phyloP scores from a whole-genome alignment of 2,888 invertebrate genomes.

The Chaetogeoica ovagalla region DNA sequence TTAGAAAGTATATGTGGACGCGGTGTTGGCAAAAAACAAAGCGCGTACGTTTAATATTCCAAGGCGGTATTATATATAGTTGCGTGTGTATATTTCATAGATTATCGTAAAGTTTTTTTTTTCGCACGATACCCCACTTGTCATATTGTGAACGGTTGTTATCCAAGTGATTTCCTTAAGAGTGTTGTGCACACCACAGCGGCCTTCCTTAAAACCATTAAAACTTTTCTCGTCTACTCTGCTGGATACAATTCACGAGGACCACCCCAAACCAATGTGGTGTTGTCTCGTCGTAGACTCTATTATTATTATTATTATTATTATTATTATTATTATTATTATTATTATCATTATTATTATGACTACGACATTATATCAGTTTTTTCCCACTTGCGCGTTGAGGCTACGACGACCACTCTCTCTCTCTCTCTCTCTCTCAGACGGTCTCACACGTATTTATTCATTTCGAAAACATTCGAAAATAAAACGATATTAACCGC shows the following conservation, averaged over 20 bases:
- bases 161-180: background rate
- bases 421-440: too few relatives aligned
- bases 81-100: background rate
- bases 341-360: too few relatives aligned
- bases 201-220: background rate
- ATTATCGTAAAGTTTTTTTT: slow-evolving; percentile 18
- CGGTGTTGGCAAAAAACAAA: too few relatives aligned
- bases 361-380: background rate
- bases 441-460: too few relatives aligned
- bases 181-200: background rate
- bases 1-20: too few relatives aligned
- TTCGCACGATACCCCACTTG: too few relatives aligned
- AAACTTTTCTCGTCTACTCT: slow-evolving; percentile 40
- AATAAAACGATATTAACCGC: too few relatives aligned
- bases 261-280: slow-evolving; percentile 10
- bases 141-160: slow-evolving; percentile 7
- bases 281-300: slow-evolving; percentile 8
- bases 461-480: too few relatives aligned
- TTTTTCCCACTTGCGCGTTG: background rate
- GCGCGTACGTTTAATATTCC: background rate
- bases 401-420: too few relatives aligned
- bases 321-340: too few relatives aligned
- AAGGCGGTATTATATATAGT: too few relatives aligned
- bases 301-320: too few relatives aligned
- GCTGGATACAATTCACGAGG: background rate